These are phyloP conservation scores for Drosophila ohnishii DNA, from an alignment of 1,140 invertebrate species.

Conservation along the genomic window DNA sequence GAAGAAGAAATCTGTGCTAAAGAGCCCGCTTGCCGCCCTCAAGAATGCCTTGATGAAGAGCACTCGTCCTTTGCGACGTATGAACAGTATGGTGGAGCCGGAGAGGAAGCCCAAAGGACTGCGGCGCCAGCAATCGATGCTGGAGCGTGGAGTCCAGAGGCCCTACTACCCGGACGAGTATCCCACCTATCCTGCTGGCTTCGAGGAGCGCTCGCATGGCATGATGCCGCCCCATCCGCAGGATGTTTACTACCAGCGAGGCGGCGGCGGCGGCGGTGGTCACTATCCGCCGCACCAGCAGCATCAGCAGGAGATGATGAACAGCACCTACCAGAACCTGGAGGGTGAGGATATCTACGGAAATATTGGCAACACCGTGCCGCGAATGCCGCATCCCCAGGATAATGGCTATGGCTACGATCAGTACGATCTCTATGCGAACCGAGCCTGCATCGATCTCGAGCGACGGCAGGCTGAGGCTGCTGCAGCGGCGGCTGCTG, in stretches of 20 bases:
- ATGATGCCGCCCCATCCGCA: constrained; percentile 35
- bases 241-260: constrained; percentile 61
- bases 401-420: constrained; percentile 65
- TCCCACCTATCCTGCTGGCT: constrained; percentile 74
- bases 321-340: constrained; percentile 81
- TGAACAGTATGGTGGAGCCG: constrained; percentile 82
- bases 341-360: constrained; percentile 81
- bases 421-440: constrained; percentile 82
- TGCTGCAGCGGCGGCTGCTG: constrained; percentile 32
- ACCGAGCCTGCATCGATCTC: constrained; percentile 81
- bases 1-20: constrained; percentile 81
- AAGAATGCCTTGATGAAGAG: constrained; percentile 80
- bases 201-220: constrained; percentile 52
- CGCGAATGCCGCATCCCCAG: constrained; percentile 43
- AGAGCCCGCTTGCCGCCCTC: constrained; percentile 74
- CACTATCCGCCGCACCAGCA: constrained; percentile 62
- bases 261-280: constrained; percentile 2
- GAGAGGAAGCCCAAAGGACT: constrained; percentile 73
- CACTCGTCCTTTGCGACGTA: constrained; percentile 72
- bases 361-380: constrained; percentile 64
- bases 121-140: constrained; percentile 80
- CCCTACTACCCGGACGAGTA: constrained; percentile 80
- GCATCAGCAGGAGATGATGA: constrained; percentile 67
- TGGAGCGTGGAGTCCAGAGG: constrained; percentile 72
- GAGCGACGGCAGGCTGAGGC: constrained; percentile 76